Evolutionary conservation across 1,140 invertebrate species (phyloP).

Genomic region (Panagrolaimus sp.): DNA sequence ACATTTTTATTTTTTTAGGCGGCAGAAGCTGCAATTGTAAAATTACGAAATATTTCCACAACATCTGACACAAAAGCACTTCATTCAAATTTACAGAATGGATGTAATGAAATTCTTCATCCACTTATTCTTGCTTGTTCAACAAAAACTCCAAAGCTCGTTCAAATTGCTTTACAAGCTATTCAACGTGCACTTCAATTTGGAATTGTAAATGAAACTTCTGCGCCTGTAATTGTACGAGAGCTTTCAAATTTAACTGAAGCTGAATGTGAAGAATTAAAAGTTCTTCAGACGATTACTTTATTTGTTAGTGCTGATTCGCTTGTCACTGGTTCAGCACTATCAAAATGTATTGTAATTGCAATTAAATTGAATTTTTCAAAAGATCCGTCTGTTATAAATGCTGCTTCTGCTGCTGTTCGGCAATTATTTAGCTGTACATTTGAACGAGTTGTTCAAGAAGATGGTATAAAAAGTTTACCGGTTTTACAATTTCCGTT

Average conservation of each 20-base stretch:
- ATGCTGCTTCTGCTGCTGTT: conserved; percentile 92
- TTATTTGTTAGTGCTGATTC: conserved; percentile 85
- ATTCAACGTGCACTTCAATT: conserved; percentile 69
- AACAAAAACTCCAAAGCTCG: conserved; percentile 91
- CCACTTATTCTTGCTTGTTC: conserved; percentile 96
- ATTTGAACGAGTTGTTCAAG: conserved; percentile 82
- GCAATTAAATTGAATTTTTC: conserved; percentile 90
- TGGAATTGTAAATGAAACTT: conserved; percentile 66
- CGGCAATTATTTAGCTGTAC: conserved; percentile 89
- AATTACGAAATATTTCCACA: conserved; percentile 74
- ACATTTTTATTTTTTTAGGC: conserved; percentile 66
- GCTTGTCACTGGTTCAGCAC: conserved; percentile 81
- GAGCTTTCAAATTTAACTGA: conserved; percentile 89
- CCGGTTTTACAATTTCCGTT: conserved; percentile 65
- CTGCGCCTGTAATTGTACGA: conserved; percentile 82
- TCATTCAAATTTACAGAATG: conserved; percentile 61
- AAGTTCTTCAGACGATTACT: conserved; percentile 90
- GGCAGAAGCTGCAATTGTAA: conserved; percentile 86
- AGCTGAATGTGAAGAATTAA: conserved; percentile 83
- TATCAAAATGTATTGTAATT: conserved; percentile 87
- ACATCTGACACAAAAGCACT: conserved; percentile 70
- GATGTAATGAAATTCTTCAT: conserved; percentile 75
- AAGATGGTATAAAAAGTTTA: conserved; percentile 72
- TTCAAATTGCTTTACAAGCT: conserved; percentile 81
- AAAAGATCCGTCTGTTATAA: conserved; percentile 85